Base-by-base conservation (phyloP, 1,140 invertebrate genomes). In the Temnothorax nylanderi region DNA sequence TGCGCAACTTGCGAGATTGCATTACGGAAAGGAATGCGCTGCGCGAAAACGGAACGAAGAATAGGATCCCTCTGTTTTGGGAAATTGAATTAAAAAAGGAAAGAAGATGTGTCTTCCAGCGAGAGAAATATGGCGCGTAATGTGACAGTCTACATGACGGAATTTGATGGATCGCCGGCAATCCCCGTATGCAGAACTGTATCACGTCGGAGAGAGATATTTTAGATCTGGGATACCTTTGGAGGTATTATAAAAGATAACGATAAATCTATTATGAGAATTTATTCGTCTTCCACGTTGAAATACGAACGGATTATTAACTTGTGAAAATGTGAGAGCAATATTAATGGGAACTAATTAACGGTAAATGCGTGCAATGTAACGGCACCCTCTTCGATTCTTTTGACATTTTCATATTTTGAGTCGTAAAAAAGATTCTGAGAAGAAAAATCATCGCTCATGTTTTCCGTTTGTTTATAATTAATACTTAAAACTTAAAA, bases 71-170 rank as follows among this genome's bases (percentile, higher is more conserved):
- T 44, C 8, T 62, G 34, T 44, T 41, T 60, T 8, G 2, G 16
- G 2, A 77, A 34, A 77, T 80, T 51, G 7, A 69, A 26, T 69
- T 18, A 80, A 26, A 34, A 67, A 69, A 10, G n/a, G 32, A 67
- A 54, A 32, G 47, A 54, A 21, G 6, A 26, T 41, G 34, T 41
- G 34, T 49, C 44, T 80, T 1, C 11, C 0, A n/a, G 44, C 5
- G 18, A 47, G 37, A 21, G 11, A 78, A 18, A 47, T 3, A 49
- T 37, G n/a, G 11, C 32, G 32, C 41, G n/a, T 80, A 54, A 80
- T 32, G 32, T 51, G 47, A 51, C 32, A 54, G 60, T 34, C 5
- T 26, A 16, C 32, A 16, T 44, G 21, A 71, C 34, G 21, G n/a
- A 26, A 51, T 69, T 47, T 51, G 44, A 65, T 7, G 11, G 18